Evolutionary conservation across 2,113 vertebrate genomes (phyloP), one percentile per base, ranked within the genome.

Genomic region (mouse (Mus musculus)): DNA sequence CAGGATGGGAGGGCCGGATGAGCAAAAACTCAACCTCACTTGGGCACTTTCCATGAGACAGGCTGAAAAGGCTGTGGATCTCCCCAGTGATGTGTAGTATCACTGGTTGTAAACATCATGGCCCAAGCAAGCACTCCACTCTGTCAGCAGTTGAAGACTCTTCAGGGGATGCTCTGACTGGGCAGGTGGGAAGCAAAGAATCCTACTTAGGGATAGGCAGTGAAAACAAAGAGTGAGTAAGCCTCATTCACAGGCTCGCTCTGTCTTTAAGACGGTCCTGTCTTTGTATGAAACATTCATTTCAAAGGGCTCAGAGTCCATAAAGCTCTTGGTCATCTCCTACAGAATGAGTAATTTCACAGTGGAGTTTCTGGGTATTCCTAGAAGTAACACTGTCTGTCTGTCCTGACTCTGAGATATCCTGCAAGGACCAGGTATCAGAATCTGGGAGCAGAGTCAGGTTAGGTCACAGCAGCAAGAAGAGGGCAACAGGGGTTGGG

Each of bases 141-240:
- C 26, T 94, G 30, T 69, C 42, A 69, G 63, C 39, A n/a, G 65
- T 16, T 33, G 65, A 87, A 71, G 30, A 71, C 30, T 22, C 71
- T 67, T 33, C 90, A 61, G 77, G 95, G 95, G 97, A 97, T 95
- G 67, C 94, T 96, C 95, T 95, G 94, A 97, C 76, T 80, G 94
- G 95, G 95, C 97, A 97, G 95, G 97, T 98, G 97, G 88, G 95
- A 96, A 97, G 97, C 91, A 90, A 97, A 91, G 98, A 97, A 96
- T 94, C 94, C 94, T 96, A n/a, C 96, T 97, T 95, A 93, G 94
- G 96, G 96, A 97, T 95, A 95, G 95, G 95, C 96, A 95, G 95
- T 96, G 97, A 98, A 98, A 98, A 97, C 85, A 80, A 95, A 96
- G 96, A 97, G 96, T 96, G 97, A 97, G 56, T 98, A 97, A 97